phyloP scores from a whole-genome alignment of 2,888 invertebrate species.

The Hermaeophaga mercurialis region DNA sequence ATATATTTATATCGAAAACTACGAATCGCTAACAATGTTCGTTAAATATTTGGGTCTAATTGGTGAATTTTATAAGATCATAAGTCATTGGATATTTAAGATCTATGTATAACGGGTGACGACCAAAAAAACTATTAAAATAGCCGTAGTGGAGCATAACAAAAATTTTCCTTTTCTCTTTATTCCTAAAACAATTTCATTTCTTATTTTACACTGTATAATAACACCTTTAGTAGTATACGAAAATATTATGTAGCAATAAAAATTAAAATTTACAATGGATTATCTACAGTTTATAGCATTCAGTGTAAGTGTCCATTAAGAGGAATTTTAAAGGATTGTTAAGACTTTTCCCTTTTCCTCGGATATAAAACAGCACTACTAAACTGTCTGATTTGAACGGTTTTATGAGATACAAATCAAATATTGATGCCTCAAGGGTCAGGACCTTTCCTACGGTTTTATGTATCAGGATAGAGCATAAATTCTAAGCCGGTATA shows the following conservation, averaged over 20 bases:
- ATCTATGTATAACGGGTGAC: too few species aligned
- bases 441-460: conserved; percentile 5
- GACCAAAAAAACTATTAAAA: too few species aligned
- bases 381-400: conserved; percentile 2
- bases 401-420: conserved; percentile 14
- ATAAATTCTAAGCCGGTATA: conserved; percentile 8
- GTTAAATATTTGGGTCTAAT: too few species aligned
- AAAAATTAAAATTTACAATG: not conserved
- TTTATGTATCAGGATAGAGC: conserved; percentile 4
- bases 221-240: too few species aligned
- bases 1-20: too few species aligned
- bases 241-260: not conserved
- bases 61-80: too few species aligned
- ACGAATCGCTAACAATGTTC: too few species aligned
- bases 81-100: too few species aligned
- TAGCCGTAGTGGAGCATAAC: too few species aligned
- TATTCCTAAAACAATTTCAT: too few species aligned
- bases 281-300: not conserved
- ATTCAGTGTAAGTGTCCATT: not conserved
- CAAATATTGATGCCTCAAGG: conserved; percentile 14
- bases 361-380: conserved; percentile 1
- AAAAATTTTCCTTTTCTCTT: too few species aligned
- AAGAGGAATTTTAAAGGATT: not conserved
- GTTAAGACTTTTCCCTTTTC: not conserved
- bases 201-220: too few species aligned